Evolutionary conservation across 2,888 invertebrate genomes (phyloP).

Genomic region (Hoplodrina ambigua): DNA sequence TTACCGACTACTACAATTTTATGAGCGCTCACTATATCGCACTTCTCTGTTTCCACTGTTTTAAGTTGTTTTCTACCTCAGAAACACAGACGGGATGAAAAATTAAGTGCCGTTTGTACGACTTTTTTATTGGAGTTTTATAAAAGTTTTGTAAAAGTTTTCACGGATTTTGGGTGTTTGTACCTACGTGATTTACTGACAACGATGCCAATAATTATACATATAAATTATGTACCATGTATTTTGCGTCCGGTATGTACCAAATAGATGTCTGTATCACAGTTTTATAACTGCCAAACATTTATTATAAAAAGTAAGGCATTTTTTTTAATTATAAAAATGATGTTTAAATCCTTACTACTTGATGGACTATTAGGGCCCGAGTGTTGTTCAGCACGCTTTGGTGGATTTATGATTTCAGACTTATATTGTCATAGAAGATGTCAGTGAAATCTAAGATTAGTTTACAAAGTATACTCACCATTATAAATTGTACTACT

Average conservation of each 20-base stretch:
- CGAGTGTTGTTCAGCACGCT: no score
- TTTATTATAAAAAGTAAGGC: no score
- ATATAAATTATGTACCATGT: background rate
- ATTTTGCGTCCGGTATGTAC: no score
- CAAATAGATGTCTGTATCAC: background rate
- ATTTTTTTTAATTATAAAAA: no score
- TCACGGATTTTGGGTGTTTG: slow-evolving; percentile 8
- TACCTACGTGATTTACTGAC: slow-evolving; percentile 28
- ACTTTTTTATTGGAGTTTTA: slow-evolving; percentile 28
- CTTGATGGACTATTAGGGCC: no score
- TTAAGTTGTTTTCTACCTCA: slow-evolving; percentile 52
- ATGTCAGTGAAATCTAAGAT: no score
- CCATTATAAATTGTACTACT: no score
- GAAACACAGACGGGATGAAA: slow-evolving; percentile 45
- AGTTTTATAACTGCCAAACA: no score
- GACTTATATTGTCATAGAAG: no score
- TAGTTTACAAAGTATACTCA: no score
- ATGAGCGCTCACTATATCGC: slow-evolving; percentile 67
- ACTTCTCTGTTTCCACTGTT: slow-evolving; percentile 55
- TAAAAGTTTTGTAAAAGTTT: slow-evolving; percentile 25
- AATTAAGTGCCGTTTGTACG: slow-evolving; percentile 26
- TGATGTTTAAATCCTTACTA: no score
- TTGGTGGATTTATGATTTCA: no score
- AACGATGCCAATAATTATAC: background rate
- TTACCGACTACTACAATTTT: slow-evolving; percentile 75